A percentile compares a stretch with the other conserved stretches of the same genome.
Evolutionary conservation across 2,113 vertebrate genomes (phyloP).

Genomic region (Syngnathus scovelli): DNA sequence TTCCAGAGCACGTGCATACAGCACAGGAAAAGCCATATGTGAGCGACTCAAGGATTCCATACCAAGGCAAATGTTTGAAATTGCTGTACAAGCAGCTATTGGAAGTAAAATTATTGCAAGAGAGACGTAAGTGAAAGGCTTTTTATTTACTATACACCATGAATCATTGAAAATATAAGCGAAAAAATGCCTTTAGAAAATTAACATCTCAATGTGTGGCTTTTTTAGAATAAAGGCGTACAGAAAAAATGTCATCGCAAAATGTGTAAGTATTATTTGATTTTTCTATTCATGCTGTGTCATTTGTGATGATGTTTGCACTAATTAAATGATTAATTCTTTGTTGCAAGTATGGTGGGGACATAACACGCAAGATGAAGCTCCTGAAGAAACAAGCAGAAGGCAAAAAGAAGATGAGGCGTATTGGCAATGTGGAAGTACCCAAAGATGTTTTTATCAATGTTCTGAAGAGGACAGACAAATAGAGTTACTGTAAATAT

Average conservation of each 20-base stretch:
- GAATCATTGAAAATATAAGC: background rate
- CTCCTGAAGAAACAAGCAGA: constrained; percentile 90
- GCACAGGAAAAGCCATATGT: constrained; percentile 83
- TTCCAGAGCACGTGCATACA: constrained; percentile 80
- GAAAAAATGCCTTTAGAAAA: background rate
- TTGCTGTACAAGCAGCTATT: constrained; percentile 87
- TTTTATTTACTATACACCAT: background rate
- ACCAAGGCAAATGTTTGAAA: constrained; percentile 93
- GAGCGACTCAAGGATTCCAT: constrained; percentile 86
- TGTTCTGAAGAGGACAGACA: constrained; percentile 77
- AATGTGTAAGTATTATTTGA: constrained; percentile 82
- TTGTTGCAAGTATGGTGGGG: constrained; percentile 84
- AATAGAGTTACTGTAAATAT: constrained; percentile 17
- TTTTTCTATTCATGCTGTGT: background rate
- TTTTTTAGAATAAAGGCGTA: constrained; percentile 88
- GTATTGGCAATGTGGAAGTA: constrained; percentile 86
- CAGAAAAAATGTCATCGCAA: constrained; percentile 92
- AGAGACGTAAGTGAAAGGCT: constrained; percentile 82
- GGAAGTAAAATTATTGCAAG: constrained; percentile 89
- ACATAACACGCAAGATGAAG: constrained; percentile 96
- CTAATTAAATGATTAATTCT: background rate
- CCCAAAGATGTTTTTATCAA: constrained; percentile 91
- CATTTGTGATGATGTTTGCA: background rate
- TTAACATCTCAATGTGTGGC: background rate
- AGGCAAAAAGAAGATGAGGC: constrained; percentile 90